phyloP scores from a whole-genome alignment of 2,113 vertebrate genomes.

The Pionites leucogaster region DNA sequence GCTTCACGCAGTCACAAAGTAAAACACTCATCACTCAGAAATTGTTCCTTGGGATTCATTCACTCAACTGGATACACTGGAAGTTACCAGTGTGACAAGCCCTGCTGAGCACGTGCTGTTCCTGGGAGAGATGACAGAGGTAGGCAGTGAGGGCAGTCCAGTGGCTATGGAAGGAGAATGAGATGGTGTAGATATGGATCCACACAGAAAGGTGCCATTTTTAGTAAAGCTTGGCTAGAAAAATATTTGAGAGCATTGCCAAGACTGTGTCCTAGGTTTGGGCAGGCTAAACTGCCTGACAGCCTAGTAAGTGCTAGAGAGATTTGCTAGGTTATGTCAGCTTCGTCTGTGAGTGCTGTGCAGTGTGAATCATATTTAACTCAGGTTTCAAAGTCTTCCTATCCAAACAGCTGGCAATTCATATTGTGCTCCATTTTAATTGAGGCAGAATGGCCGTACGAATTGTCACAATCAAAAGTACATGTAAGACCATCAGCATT shows the following conservation, averaged over 20 bases:
- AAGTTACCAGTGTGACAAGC: background rate
- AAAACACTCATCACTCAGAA: background rate
- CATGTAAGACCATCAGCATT: background rate
- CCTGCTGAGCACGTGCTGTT: background rate
- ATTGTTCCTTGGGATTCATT: background rate
- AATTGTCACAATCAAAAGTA: background rate
- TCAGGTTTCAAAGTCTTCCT: background rate
- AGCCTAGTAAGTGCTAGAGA: background rate
- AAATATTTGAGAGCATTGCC: background rate
- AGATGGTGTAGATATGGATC: background rate
- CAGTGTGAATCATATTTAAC: background rate
- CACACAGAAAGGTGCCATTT: background rate
- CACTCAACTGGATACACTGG: background rate
- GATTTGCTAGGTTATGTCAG: background rate
- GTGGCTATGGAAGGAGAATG: accelerated
- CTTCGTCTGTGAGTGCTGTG: background rate
- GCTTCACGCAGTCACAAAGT: background rate
- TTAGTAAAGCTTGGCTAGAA: background rate
- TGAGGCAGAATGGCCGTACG: background rate
- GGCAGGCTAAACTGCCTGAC: background rate
- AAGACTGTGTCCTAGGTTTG: background rate
- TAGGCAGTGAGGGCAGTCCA: background rate
- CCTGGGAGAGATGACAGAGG: background rate
- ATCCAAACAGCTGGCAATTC: background rate
- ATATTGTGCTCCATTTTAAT: background rate